Evolutionary conservation across 1,140 invertebrate species (phyloP).

Genomic region (Cephus cinctus): DNA sequence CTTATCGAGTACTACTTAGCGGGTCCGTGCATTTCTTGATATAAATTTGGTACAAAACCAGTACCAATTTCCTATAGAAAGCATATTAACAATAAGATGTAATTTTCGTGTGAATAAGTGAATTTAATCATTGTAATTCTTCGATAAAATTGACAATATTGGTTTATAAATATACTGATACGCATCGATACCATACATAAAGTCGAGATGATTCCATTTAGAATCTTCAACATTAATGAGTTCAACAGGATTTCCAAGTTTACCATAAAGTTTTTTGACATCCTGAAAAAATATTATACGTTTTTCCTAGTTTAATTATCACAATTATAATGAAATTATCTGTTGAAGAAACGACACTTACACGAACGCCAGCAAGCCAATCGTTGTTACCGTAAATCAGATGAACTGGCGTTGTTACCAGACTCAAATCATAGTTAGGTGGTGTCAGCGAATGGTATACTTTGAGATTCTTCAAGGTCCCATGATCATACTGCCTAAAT

Average conservation of each 20-base stretch:
- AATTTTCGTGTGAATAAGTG: too few relatives aligned
- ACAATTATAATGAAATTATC: too few relatives aligned
- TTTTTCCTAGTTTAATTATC: not conserved
- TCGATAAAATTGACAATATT: constrained; percentile 32
- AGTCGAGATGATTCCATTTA: constrained; percentile 66
- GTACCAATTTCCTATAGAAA: too few relatives aligned
- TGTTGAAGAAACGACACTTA: constrained; percentile 5
- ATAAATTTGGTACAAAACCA: too few relatives aligned
- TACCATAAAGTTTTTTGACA: constrained; percentile 36
- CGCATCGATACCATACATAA: constrained; percentile 62
- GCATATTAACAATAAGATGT: too few relatives aligned
- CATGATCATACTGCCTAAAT: constrained; percentile 55
- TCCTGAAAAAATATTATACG: constrained; percentile 32
- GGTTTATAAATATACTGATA: constrained; percentile 58
- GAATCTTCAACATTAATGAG: constrained; percentile 55
- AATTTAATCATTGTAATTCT: not conserved
- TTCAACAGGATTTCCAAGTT: constrained; percentile 56
- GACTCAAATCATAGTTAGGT: constrained; percentile 59
- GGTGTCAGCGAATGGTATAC: constrained; percentile 57
- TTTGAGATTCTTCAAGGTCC: constrained; percentile 51
- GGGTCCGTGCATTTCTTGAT: too few relatives aligned
- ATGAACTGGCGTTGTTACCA: constrained; percentile 60
- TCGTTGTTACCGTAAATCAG: constrained; percentile 64
- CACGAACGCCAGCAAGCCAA: constrained; percentile 54
- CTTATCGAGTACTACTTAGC: too few relatives aligned